A percentile compares a stretch with the other conserved stretches of the same genome.
Evolutionary conservation across 2,113 vertebrate genomes (phyloP).

Genomic region (Casuarius casuarius): DNA sequence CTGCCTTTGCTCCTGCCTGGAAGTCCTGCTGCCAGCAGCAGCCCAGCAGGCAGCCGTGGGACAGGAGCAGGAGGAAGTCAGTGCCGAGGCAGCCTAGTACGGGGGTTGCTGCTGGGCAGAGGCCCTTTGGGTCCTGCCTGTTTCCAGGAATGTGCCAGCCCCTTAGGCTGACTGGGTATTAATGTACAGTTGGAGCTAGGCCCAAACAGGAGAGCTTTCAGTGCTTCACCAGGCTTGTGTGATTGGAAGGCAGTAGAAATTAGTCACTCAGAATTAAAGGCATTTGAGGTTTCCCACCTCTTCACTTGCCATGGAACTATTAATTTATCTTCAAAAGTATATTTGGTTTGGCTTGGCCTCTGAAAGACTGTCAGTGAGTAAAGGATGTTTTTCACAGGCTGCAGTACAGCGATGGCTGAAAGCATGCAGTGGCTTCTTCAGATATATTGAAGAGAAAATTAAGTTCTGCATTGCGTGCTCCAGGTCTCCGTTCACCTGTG

Average conservation of each 20-base stretch:
- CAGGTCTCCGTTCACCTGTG: background rate
- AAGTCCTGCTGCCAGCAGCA: too few species aligned
- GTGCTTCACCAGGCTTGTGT: background rate
- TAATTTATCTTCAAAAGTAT: background rate
- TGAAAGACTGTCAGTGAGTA: background rate
- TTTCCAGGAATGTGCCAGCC: slow-evolving; percentile 7
- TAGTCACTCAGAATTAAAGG: background rate
- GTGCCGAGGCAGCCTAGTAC: background rate
- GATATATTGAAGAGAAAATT: background rate
- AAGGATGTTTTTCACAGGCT: background rate
- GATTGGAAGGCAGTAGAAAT: background rate
- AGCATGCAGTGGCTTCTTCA: background rate
- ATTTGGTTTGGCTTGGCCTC: background rate
- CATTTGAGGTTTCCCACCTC: background rate
- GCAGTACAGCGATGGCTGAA: background rate
- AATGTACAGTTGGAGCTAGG: background rate
- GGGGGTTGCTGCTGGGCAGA: background rate
- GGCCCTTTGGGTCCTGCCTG: background rate
- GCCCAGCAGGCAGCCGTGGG: background rate
- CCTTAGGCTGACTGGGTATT: background rate
- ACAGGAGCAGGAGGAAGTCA: background rate
- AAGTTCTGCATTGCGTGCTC: background rate
- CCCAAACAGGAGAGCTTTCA: background rate
- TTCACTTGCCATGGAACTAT: background rate
- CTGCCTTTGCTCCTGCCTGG: too few species aligned